Conservation (phyloP, 2,888 invertebrate species). For the Limnephilus auricula region DNA sequence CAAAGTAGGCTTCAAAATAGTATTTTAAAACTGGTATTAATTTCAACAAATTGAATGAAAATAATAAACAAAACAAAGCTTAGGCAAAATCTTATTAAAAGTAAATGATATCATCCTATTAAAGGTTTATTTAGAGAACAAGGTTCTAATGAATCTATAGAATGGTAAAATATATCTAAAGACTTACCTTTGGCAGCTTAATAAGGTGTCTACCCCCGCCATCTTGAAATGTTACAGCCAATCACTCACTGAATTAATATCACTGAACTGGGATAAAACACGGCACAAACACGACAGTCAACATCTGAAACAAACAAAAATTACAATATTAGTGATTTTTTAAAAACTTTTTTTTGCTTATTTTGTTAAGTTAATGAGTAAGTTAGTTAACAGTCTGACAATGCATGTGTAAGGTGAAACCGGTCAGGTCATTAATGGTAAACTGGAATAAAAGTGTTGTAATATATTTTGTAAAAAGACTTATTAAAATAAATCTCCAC, state of each 20-base stretch:
- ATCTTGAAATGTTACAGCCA: conserved; percentile 46
- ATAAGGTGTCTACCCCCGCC: conserved; percentile 59
- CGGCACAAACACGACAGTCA: not conserved
- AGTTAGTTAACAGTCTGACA: too few relatives aligned
- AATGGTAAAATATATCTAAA: not conserved
- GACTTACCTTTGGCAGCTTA: conserved; percentile 62
- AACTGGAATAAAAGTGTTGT: too few relatives aligned
- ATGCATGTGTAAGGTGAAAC: too few relatives aligned
- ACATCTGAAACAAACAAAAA: conserved; percentile 51
- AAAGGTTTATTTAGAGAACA: not conserved
- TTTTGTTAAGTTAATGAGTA: too few relatives aligned
- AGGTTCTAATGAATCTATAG: not conserved
- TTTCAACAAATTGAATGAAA: not conserved
- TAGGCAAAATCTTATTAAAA: not conserved
- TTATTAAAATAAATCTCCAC: too few relatives aligned
- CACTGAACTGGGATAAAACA: conserved; percentile 5
- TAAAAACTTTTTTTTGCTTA: not conserved
- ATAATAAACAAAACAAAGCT: not conserved
- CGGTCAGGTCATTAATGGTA: too few relatives aligned
- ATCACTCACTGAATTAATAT: not conserved
- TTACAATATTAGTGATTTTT: not conserved
- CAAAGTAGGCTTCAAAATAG: too few relatives aligned
- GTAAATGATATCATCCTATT: not conserved
- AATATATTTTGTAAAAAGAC: too few relatives aligned
- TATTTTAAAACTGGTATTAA: not conserved